phyloP scores from a whole-genome alignment of 2,888 invertebrate genomes.

The Noctua janthe region DNA sequence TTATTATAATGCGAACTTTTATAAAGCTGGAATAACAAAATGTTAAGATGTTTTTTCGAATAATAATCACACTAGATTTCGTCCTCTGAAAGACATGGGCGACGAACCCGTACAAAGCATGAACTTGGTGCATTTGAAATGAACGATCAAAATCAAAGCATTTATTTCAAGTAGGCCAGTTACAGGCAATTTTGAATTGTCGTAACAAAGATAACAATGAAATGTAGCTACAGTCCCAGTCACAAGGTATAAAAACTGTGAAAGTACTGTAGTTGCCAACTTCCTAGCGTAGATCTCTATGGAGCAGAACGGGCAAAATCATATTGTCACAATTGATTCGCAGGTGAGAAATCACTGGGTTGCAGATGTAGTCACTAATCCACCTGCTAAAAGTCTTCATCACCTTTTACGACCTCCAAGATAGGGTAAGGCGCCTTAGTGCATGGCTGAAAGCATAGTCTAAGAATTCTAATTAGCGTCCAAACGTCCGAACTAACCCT shows the following conservation, averaged over 20 bases:
- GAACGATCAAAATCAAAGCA: background rate
- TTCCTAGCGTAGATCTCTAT: too few relatives aligned
- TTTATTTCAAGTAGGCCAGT: too few relatives aligned
- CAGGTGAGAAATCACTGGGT: background rate
- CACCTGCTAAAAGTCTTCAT: background rate
- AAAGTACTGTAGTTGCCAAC: too few relatives aligned
- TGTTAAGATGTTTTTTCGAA: background rate
- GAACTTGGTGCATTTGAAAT: background rate
- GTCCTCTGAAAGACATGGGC: background rate
- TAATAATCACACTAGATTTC: background rate
- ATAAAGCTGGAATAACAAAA: conserved; percentile 23
- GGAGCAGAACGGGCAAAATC: background rate
- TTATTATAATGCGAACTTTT: conserved; percentile 38
- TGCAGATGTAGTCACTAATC: background rate
- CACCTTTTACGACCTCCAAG: background rate
- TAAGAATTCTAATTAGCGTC: background rate
- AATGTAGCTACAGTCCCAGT: too few relatives aligned
- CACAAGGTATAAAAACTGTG: too few relatives aligned
- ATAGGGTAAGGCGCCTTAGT: background rate
- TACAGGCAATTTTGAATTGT: too few relatives aligned
- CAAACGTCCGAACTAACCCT: background rate
- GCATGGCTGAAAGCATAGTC: background rate
- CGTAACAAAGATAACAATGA: too few relatives aligned
- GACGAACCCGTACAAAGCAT: background rate
- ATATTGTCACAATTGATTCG: background rate